Evolutionary conservation across 2,113 vertebrate species (phyloP), one percentile per base, ranked within the genome.

Genomic region (Eurypyga helias): DNA sequence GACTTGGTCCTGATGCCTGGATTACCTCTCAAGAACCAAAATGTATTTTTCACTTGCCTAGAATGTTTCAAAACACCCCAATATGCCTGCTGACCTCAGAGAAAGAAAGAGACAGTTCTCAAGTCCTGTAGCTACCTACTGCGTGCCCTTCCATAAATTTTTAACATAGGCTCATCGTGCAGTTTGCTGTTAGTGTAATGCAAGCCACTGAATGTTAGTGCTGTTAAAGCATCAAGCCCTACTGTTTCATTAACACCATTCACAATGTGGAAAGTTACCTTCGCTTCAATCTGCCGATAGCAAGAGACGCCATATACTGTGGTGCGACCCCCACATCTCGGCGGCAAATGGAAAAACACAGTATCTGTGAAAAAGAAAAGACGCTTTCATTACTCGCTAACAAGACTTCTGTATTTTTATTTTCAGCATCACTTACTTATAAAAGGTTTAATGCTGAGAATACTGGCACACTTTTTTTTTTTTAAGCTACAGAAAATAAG

Each of bases 231-330:
- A 66, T 20, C 17, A 25, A 51, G 52, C 3, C 3, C 52, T 54
- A 38, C 34, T 43, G 46, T 48, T 83, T 85, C 45, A 81, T 45
- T 64, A 46, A 51, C 48, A 54, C 9, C 78, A 67, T n/a, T 38
- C 62, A 41, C 41, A 87, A 5, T 28, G 55, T 69, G 64, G 24
- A 55, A 83, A 64, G 38, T 94, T 98, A 99, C 99, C 99, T 99
- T 99, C 19, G 99, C 99, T 98, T 99, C 99, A 95, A 99, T 99
- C 93, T 99, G 99, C 45, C 99, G 98, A 75, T 99, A 99, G 95
- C 99, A 99, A 79, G 99, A 99, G 67, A 99, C 99, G 0, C 99
- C 99, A 52, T 99, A 99, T 7, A 99, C 98, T 6, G 99, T 99
- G 86, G 98, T 99, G 97, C 94, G 98, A 76, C 98, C 98, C 89